Conservation (phyloP, 2,888 invertebrate genomes). For the Acanthosepion lycidas region DNA sequence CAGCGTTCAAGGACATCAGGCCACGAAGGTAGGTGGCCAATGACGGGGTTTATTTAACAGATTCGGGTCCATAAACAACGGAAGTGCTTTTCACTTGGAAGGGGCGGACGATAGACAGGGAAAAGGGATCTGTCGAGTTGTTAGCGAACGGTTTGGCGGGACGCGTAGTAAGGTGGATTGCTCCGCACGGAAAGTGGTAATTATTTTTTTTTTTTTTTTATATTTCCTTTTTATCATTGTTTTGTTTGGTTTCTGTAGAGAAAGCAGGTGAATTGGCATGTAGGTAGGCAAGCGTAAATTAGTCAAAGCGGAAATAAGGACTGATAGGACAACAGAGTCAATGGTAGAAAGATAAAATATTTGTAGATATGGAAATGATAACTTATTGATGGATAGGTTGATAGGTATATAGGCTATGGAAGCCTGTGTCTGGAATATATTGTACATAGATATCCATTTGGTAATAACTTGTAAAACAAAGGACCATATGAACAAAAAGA, state of each 20-base stretch:
- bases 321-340: too few relatives aligned
- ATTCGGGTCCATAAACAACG: constrained; percentile 33
- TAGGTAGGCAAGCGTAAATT: too few relatives aligned
- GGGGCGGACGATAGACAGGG: not conserved
- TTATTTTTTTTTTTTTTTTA: not conserved
- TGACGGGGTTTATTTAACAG: not conserved
- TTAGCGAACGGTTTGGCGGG: not conserved
- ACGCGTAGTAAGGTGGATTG: not conserved
- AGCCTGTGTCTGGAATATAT: too few relatives aligned
- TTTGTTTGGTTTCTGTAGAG: not conserved
- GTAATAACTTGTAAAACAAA: too few relatives aligned
- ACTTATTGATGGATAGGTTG: too few relatives aligned
- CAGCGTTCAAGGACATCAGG: not conserved
- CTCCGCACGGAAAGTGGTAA: not conserved
- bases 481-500: too few relatives aligned
- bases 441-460: too few relatives aligned
- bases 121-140: not conserved
- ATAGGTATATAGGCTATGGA: too few relatives aligned
- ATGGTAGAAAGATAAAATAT: too few relatives aligned
- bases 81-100: not conserved
- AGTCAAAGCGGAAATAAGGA: too few relatives aligned
- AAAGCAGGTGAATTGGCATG: not conserved
- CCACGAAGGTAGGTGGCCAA: not conserved
- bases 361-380: too few relatives aligned
- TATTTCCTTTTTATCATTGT: not conserved